Percentiles rank a stretch among this genome's conserved stretches.
Conservation (phyloP, 2,797 vertebrate genomes). For the Columba guinea region DNA sequence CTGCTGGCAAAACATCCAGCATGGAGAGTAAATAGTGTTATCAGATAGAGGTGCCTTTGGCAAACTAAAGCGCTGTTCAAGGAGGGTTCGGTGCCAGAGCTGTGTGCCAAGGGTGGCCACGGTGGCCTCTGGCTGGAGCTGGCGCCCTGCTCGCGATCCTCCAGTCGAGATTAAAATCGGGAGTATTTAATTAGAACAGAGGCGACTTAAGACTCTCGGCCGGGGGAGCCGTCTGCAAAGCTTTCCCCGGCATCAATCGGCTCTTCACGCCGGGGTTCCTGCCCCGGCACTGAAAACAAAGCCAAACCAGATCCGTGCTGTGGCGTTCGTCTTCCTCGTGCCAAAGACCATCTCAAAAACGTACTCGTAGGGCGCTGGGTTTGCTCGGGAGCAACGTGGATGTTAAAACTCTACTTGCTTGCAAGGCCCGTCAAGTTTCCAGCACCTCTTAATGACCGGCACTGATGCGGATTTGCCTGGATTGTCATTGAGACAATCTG, state of each 20-base stretch:
- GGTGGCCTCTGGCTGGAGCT: neutral
- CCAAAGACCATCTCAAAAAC: fast-evolving
- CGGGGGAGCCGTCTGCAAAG: neutral
- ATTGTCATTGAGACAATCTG: conserved; percentile 29
- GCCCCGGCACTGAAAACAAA: fast-evolving
- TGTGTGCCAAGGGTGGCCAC: fast-evolving
- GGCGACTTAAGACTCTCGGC: neutral
- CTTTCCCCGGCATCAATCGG: neutral
- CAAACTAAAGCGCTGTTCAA: neutral
- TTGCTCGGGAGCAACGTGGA: neutral
- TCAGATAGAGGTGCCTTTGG: neutral
- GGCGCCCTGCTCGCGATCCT: neutral
- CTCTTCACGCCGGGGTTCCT: neutral
- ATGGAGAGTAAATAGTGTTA: fast-evolving
- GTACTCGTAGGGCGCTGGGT: fast-evolving
- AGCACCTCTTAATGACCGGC: neutral
- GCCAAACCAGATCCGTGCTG: fast-evolving
- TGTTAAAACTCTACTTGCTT: neutral
- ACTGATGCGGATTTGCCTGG: conserved; percentile 10
- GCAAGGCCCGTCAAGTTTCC: neutral
- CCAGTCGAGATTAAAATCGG: neutral
- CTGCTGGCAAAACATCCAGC: neutral
- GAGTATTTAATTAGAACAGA: conserved; percentile 37
- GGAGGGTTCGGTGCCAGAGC: neutral
- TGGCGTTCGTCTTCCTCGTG: fast-evolving